Evolutionary conservation across 1,140 invertebrate genomes (phyloP).

Genomic region (Rhyacophila brunnea): DNA sequence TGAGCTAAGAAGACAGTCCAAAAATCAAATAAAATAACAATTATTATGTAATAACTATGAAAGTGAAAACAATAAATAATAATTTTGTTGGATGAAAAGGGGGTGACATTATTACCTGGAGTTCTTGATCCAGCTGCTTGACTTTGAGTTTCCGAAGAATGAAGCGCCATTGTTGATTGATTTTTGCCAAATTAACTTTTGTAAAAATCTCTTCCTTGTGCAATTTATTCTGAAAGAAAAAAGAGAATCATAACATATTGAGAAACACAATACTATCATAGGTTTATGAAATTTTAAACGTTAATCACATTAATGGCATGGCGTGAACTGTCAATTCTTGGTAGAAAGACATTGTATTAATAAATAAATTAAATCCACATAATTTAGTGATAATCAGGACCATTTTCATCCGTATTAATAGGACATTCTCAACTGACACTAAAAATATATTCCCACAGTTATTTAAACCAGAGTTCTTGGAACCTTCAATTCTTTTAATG

Average conservation of each 20-base stretch:
- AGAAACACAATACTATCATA: no score
- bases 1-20: neutral
- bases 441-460: no score
- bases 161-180: constrained; percentile 79
- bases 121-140: constrained; percentile 66
- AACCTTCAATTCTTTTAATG: no score
- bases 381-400: no score
- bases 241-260: neutral
- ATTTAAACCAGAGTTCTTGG: no score
- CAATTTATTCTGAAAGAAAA: constrained; percentile 67
- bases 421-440: no score
- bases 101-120: constrained; percentile 56
- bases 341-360: no score
- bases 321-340: no score
- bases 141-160: constrained; percentile 72
- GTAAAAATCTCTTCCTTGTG: constrained; percentile 75
- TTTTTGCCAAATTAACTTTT: constrained; percentile 75
- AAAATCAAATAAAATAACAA: neutral
- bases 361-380: no score
- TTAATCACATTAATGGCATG: no score
- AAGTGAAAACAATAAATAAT: neutral
- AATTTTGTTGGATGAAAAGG: neutral
- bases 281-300: no score
- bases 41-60: constrained; percentile 41
- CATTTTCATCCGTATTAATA: no score